These are phyloP conservation scores for Papilio machaon DNA, from an alignment of 1,140 invertebrate species.

Conservation along the genomic window DNA sequence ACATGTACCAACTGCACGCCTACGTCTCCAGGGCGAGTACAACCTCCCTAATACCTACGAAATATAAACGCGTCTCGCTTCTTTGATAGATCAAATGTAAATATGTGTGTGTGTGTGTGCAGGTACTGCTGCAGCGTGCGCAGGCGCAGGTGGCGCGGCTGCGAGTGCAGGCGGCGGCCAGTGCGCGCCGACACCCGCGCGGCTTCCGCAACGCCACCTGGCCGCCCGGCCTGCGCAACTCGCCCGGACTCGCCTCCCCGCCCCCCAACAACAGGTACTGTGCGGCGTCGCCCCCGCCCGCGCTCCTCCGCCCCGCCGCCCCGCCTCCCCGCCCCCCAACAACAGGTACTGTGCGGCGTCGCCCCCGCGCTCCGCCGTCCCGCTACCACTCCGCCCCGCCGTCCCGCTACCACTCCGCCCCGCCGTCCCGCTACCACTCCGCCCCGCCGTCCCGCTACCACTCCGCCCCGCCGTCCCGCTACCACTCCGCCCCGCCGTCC, in stretches of 20 bases:
- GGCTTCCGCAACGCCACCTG: conserved; percentile 84
- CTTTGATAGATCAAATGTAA: no score
- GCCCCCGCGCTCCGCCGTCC: no score
- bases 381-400: no score
- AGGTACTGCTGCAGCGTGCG: conserved; percentile 56
- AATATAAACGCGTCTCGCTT: neutral
- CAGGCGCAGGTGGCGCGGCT: conserved; percentile 38
- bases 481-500: no score
- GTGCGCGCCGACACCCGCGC: conserved; percentile 70
- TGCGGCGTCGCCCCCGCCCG: no score
- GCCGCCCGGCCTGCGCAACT: conserved; percentile 89
- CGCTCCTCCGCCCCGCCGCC: no score
- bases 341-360: no score
- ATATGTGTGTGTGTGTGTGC: conserved; percentile 12
- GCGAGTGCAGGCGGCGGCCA: conserved; percentile 41
- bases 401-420: no score
- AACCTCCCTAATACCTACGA: neutral
- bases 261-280: conserved; percentile 52
- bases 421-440: no score
- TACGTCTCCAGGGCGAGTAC: conserved; percentile 84
- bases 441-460: no score
- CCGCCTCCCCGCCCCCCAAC: no score
- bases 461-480: no score
- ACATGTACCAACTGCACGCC: conserved; percentile 86
- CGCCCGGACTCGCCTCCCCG: conserved; percentile 57